Evolutionary conservation across 2,888 invertebrate species (phyloP).

Genomic region (Pterobdella sp.): DNA sequence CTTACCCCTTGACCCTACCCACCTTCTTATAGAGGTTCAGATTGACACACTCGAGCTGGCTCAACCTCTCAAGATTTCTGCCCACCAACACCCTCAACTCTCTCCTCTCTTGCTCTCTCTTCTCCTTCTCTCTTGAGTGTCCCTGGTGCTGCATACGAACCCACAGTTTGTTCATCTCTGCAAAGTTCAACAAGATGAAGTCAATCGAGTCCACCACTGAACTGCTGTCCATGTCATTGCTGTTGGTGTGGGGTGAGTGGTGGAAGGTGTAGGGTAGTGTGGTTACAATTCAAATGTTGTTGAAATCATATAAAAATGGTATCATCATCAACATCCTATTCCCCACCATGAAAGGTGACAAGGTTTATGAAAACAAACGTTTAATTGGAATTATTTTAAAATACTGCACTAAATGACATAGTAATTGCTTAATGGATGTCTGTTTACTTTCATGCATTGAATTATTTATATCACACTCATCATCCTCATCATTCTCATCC

Average conservation of each 20-base stretch:
- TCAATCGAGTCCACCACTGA: slow-evolving; percentile 87
- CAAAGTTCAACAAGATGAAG: slow-evolving; percentile 95
- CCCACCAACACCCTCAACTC: slow-evolving; percentile 79
- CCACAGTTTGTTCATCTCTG: slow-evolving; percentile 99
- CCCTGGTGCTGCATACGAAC: slow-evolving; percentile 97
- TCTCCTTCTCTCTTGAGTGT: slow-evolving; percentile 62
- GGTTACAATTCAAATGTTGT: neutral
- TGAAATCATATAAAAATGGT: no score
- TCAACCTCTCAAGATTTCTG: slow-evolving; percentile 89
- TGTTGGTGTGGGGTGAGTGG: neutral
- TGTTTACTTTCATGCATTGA: no score
- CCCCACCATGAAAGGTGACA: no score
- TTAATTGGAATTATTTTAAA: no score
- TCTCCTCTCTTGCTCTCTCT: slow-evolving; percentile 58
- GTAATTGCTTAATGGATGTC: no score
- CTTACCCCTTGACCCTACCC: neutral
- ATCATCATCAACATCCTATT: no score
- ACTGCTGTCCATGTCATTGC: slow-evolving; percentile 45
- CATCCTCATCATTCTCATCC: neutral
- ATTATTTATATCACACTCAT: neutral
- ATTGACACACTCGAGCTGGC: slow-evolving; percentile 87
- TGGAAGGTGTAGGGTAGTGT: neutral
- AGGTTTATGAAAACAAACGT: no score
- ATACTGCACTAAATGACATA: no score
- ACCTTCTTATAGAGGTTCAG: slow-evolving; percentile 81